Conservation (phyloP, 2,113 vertebrate genomes). For the Cavia porcellus region DNA sequence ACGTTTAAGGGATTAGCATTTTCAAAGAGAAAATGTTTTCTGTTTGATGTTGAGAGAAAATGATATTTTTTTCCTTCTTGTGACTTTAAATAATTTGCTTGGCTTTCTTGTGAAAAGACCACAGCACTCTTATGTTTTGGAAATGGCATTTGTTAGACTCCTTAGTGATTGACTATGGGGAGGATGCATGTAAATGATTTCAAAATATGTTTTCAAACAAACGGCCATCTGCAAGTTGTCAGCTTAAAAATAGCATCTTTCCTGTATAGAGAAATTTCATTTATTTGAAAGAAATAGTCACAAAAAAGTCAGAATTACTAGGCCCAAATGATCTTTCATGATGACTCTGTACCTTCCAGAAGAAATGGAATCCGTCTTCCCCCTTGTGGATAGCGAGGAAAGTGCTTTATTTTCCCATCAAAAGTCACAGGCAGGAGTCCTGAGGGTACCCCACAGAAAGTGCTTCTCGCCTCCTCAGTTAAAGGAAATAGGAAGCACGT, state of each 20-base stretch:
- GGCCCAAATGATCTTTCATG: constrained; percentile 61
- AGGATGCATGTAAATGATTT: constrained; percentile 33
- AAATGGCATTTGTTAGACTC: constrained; percentile 64
- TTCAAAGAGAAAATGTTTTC: constrained; percentile 81
- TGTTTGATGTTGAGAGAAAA: constrained; percentile 77
- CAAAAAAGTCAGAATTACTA: background rate
- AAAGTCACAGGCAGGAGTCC: background rate
- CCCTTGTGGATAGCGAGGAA: constrained; percentile 74
- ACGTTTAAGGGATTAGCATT: constrained; percentile 77
- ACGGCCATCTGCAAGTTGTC: constrained; percentile 72
- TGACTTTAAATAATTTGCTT: constrained; percentile 78
- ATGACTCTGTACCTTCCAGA: background rate
- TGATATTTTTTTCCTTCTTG: constrained; percentile 15
- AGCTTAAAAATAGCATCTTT: constrained; percentile 21
- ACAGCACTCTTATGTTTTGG: constrained; percentile 30
- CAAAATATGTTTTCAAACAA: constrained; percentile 65
- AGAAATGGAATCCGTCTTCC: constrained; percentile 67
- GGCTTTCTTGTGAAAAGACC: constrained; percentile 62
- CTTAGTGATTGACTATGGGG: background rate
- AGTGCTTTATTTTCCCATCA: background rate
- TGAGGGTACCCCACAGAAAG: background rate
- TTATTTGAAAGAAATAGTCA: constrained; percentile 49
- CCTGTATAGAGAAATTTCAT: constrained; percentile 7
- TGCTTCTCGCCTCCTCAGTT: background rate
- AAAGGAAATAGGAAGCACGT: constrained; percentile 7